Evolutionary conservation across 2,113 vertebrate genomes (phyloP).

Genomic region (Struthidea cinerea): DNA sequence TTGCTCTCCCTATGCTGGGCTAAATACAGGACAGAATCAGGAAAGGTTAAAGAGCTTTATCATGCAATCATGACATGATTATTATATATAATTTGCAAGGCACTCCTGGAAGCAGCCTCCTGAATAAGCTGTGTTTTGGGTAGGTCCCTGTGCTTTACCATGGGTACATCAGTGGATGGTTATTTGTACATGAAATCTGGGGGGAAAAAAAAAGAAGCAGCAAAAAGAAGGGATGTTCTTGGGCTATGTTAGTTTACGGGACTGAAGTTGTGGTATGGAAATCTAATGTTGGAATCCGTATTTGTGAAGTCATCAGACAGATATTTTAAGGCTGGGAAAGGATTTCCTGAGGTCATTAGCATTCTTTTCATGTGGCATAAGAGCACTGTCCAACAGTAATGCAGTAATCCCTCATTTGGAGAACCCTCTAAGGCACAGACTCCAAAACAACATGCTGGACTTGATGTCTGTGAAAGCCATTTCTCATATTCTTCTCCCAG

Average conservation of each 20-base stretch:
- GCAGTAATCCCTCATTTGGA: constrained; percentile 48
- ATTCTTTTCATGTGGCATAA: constrained; percentile 64
- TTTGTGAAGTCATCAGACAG: constrained; percentile 62
- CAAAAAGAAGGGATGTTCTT: background rate
- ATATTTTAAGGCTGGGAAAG: constrained; percentile 64
- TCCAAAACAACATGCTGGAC: background rate
- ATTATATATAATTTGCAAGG: background rate
- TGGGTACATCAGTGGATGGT: background rate
- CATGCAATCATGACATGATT: background rate
- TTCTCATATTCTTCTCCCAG: background rate
- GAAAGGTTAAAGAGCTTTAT: background rate
- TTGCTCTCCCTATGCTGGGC: background rate
- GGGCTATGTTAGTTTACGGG: background rate
- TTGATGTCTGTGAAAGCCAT: background rate
- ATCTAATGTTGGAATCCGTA: background rate
- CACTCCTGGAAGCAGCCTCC: background rate
- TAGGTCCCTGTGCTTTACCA: background rate
- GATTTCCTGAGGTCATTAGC: constrained; percentile 67
- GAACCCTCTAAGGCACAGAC: constrained; percentile 23
- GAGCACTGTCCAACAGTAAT: constrained; percentile 33
- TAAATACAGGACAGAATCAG: background rate
- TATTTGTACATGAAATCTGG: background rate
- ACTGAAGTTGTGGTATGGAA: background rate
- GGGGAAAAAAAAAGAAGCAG: background rate
- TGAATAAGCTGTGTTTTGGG: background rate